Percentiles rank a stretch among this genome's conserved stretches.
Evolutionary conservation across 1,140 invertebrate species (phyloP).

Genomic region (Trachymyrmex septentrionalis): DNA sequence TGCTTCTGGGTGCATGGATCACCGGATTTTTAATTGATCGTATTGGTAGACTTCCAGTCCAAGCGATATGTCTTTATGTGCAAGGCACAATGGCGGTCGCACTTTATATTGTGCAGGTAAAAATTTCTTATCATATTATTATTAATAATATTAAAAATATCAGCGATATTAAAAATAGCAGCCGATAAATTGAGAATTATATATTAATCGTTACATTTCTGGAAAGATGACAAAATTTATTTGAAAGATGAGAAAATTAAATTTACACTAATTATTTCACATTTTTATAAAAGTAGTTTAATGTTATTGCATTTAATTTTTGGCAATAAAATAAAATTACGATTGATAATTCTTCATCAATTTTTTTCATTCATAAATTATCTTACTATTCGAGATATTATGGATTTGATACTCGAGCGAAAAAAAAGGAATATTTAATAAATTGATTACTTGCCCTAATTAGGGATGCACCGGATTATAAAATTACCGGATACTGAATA

Average conservation of each 20-base stretch:
- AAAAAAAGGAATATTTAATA: not conserved
- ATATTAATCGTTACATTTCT: not conserved
- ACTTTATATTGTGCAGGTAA: constrained; percentile 85
- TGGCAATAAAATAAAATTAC: not conserved
- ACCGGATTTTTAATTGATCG: constrained; percentile 87
- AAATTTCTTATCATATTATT: no score
- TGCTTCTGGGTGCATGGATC: constrained; percentile 87
- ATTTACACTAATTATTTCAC: not conserved
- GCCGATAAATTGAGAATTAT: not conserved
- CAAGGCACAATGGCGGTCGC: constrained; percentile 86
- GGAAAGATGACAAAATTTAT: not conserved
- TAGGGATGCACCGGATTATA: no score
- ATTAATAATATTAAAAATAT: no score
- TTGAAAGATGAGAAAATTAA: not conserved
- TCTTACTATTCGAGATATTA: not conserved
- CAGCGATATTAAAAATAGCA: not conserved
- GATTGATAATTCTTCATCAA: not conserved
- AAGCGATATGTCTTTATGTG: constrained; percentile 86
- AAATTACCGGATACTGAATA: no score
- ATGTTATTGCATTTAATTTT: not conserved
- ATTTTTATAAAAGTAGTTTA: not conserved
- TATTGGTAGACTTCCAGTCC: constrained; percentile 86
- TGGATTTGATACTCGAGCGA: not conserved
- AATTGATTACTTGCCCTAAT: not conserved
- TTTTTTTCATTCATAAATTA: not conserved